A percentile compares a stretch with the other conserved stretches of the same genome.
Evolutionary conservation across 2,888 invertebrate species (phyloP).

Genomic region (Pachliopta kotzebuea): DNA sequence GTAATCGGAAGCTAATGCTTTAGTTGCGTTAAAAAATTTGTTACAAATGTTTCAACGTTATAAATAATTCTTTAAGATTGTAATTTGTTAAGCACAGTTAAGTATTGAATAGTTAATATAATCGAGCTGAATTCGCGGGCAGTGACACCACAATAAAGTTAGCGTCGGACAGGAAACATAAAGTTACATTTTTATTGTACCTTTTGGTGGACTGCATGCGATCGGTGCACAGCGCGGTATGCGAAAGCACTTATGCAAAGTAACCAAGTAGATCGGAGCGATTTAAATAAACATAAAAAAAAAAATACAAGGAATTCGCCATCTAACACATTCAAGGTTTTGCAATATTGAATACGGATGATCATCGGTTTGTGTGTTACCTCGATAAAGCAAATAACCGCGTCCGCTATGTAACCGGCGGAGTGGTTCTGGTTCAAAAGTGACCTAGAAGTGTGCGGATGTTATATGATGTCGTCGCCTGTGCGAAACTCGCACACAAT

Average conservation of each 20-base stretch:
- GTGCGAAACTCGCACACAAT: conserved; percentile 71
- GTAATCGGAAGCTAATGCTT: conserved; percentile 9
- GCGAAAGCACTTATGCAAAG: conserved; percentile 22
- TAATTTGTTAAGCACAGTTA: neutral
- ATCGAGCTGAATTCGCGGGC: conserved; percentile 46
- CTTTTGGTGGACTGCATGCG: conserved; percentile 68
- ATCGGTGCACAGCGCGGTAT: conserved; percentile 45
- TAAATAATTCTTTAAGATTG: neutral
- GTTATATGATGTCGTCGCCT: conserved; percentile 46
- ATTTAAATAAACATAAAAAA: conserved; percentile 2
- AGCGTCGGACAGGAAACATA: conserved; percentile 71
- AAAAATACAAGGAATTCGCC: neutral
- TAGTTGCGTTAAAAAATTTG: neutral
- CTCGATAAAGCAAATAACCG: neutral
- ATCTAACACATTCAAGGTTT: conserved; percentile 6
- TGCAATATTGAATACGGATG: conserved; percentile 8
- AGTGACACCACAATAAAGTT: conserved; percentile 72
- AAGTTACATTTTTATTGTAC: conserved; percentile 71
- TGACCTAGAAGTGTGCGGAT: conserved; percentile 55
- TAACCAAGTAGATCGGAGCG: conserved; percentile 5
- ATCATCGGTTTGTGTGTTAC: neutral
- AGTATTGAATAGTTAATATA: neutral
- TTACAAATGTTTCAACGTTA: neutral
- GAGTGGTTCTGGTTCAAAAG: conserved; percentile 47
- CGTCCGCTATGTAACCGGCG: conserved; percentile 37